Evolutionary conservation across 2,888 invertebrate species (phyloP).

Genomic region (Drosophila mulleri): DNA sequence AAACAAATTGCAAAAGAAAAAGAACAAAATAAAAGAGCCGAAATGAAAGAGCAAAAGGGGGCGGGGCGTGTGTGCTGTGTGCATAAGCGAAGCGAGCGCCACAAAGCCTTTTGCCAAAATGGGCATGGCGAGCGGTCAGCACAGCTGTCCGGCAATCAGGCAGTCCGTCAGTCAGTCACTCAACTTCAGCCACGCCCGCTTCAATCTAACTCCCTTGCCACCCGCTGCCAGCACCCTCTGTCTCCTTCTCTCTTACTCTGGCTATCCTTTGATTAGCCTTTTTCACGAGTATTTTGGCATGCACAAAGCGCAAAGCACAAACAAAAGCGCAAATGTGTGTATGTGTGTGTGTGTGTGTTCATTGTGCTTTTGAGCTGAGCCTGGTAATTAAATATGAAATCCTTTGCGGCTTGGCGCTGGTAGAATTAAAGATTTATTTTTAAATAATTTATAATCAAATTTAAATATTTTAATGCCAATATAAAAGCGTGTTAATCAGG

Average conservation of each 20-base stretch:
- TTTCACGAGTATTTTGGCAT: conserved; percentile 69
- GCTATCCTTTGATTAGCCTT: conserved; percentile 23
- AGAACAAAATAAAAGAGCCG: conserved; percentile 8
- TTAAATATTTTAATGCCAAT: not conserved
- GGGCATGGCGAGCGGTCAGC: conserved; percentile 19
- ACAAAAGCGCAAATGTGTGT: conserved; percentile 53
- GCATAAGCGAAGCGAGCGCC: conserved; percentile 15
- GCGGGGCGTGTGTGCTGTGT: not conserved
- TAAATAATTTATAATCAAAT: conserved; percentile 3
- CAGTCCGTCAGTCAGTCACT: conserved; percentile 37
- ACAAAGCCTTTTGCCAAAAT: not conserved
- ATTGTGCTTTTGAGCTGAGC: conserved; percentile 8
- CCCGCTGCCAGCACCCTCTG: not conserved
- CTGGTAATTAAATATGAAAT: conserved; percentile 50
- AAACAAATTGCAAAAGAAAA: conserved; percentile 70
- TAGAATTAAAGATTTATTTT: not conserved
- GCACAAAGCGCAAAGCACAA: conserved; percentile 67
- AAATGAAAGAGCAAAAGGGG: conserved; percentile 11
- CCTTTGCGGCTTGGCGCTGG: conserved; percentile 18
- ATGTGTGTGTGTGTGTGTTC: conserved; percentile 16
- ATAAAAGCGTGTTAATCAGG: not conserved
- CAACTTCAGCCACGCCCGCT: conserved; percentile 55
- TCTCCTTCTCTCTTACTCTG: not conserved
- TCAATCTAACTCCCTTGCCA: conserved; percentile 1
- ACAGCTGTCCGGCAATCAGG: conserved; percentile 22